Base-by-base conservation (phyloP, 2,113 vertebrate genomes). In the Gymnocephalus cernua region DNA sequence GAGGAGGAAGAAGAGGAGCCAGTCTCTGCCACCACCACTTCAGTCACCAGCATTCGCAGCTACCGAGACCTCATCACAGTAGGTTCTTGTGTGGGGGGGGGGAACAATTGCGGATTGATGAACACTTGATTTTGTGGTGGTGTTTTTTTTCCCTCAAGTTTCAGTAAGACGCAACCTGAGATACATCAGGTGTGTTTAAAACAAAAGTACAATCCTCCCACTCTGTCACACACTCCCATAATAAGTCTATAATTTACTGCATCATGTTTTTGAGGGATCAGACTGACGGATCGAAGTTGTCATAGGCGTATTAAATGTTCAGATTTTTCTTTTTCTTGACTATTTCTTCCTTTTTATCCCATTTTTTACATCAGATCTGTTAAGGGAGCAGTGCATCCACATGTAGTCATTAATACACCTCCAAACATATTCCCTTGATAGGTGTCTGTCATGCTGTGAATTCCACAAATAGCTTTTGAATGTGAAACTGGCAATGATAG, bases 11-110 rank as follows among this genome's bases (percentile, higher is more conserved):
- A 91, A 45, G 92, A 89, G 62, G 91, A 89, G 2, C 67, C 67
- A 0, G 59, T 66, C 14, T 67, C 56, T 0, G 29, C 66, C 14
- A 57, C 80, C 0, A 50, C 72, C 44, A 48, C 54, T 54, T 50
- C 85, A 7, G 47, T 95, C 44, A 88, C 90, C 68, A 91, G 93
- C 47, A 89, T 97, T 65, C 95, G 85, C 45, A 95, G 96, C 13
- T 99, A 97, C 78, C 94, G 85, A 69, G 97, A 98, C 69, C 92
- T 99, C 78, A 95, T 99, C 89, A 93, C 93, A 96, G 98, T 99
- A 93, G 56, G 92, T 56, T 41, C 38, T 41, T 9, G 13, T 14
- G 4, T 0, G 9, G 6, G 32, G 32, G 32, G 32, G 32, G 1
- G 6, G 32, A n/a, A n/a, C n/a, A n/a, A 32, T 59, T 32, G 4